These are phyloP conservation scores for Drosophila varians DNA, from an alignment of 1,140 invertebrate genomes.

Conservation along the genomic window DNA sequence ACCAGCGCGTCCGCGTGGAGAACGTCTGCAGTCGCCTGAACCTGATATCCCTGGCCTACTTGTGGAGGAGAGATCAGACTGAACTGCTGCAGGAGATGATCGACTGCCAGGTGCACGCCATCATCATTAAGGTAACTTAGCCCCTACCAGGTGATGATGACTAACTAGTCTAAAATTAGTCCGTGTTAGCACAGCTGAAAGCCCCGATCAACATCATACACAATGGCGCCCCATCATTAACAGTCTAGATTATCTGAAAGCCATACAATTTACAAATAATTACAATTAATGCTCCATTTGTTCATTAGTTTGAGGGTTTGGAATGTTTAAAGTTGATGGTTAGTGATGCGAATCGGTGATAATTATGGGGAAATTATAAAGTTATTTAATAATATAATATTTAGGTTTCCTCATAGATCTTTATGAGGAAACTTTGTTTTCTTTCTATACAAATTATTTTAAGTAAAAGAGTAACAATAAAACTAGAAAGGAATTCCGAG, in stretches of 20 bases:
- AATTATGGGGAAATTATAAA: no score
- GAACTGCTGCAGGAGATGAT: constrained; percentile 99
- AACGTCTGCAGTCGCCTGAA: constrained; percentile 97
- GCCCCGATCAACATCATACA: neutral
- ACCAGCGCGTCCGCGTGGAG: constrained; percentile 98
- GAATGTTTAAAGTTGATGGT: no score
- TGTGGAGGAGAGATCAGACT: constrained; percentile 97
- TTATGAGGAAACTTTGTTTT: no score
- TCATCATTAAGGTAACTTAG: constrained; percentile 93
- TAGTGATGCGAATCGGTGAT: no score
- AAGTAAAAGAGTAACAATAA: no score
- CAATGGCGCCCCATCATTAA: neutral
- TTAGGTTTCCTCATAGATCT: no score
- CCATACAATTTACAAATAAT: neutral
- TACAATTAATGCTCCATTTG: neutral
- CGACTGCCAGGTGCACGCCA: constrained; percentile 94
- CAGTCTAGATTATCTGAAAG: neutral
- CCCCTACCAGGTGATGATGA: no score
- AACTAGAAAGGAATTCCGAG: no score
- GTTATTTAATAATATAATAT: no score
- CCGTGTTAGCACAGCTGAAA: neutral
- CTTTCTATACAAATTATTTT: no score
- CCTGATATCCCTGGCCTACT: constrained; percentile 94
- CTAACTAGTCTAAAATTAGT: neutral
- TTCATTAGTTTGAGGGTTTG: neutral